Evolutionary conservation across 2,797 vertebrate genomes (phyloP), one percentile per base, ranked within the genome.

Genomic region (Bovichtus variegatus): DNA sequence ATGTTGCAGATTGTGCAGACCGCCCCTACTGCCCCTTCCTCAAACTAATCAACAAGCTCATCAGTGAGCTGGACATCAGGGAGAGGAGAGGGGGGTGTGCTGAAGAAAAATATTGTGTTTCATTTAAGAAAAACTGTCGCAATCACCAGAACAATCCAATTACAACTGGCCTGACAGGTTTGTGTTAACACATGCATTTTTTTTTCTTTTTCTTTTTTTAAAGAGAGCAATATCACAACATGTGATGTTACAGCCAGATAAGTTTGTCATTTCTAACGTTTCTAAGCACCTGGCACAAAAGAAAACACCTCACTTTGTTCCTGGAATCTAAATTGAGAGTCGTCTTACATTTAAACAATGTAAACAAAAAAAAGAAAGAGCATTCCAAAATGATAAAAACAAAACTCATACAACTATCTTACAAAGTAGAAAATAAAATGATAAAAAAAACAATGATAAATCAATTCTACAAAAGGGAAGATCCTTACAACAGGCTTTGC

Each of bases 281-380:
- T 90, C 81, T 78, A 83, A 89, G 76, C 79, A 87, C 74, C 91
- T 91, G 91, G 92, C 90, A 93, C 76, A 86, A 90, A 89, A 88
- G 25, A 81, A 90, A 89, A 90, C 81, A 81, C 66, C 80, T 89
- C 75, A 86, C 70, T 91, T 95, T 94, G 92, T 94, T 95, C 91
- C 89, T 94, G 91, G 86, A 93, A 93, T 92, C 90, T 93, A 91
- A 93, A 88, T 62, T 77, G 81, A 87, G 81, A 75, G 54, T 81
- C n/a, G 57, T 71, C 76, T 91, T 92, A 90, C 84, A 91, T 87
- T 93, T 82, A 69, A 91, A 90, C 83, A 91, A 92, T 88, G 87
- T 92, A 91, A 92, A 92, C 68, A 87, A 88, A 91, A 60, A 82
- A 79, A 87, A 78, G 50, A 92, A 84, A 88, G 76, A 81, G 74